phyloP scores from a whole-genome alignment of 2,113 vertebrate genomes.

The Physeter macrocephalus region DNA sequence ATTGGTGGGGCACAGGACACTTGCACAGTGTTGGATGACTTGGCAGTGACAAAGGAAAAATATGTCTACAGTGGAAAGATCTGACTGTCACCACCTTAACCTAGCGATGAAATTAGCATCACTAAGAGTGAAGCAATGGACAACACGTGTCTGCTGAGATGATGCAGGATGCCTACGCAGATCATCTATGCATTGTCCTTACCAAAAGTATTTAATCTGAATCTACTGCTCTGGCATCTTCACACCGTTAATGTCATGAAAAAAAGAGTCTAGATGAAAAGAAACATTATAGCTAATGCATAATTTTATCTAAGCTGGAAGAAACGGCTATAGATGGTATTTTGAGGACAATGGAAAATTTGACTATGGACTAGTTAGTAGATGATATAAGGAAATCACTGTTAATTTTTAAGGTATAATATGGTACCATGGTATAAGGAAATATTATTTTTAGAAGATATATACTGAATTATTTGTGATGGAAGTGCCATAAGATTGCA shows the following conservation, averaged over 20 bases:
- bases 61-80: neutral
- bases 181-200: neutral
- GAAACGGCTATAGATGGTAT: neutral
- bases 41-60: neutral
- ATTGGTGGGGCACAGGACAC: neutral
- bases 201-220: neutral
- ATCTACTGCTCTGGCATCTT: neutral
- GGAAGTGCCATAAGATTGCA: neutral
- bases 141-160: neutral
- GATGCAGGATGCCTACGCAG: neutral
- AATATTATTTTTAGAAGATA: slow-evolving; percentile 2
- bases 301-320: neutral
- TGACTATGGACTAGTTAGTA: neutral
- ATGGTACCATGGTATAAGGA: neutral
- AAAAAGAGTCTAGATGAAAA: neutral
- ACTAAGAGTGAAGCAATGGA: neutral
- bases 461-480: neutral
- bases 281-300: neutral
- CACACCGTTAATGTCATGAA: neutral
- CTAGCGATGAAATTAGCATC: neutral
- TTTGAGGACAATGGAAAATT: neutral
- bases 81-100: neutral
- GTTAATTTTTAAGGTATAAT: neutral
- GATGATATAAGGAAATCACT: neutral
- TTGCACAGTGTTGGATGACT: neutral